phyloP scores from a whole-genome alignment of 2,797 vertebrate genomes.

The Chromobotia macracanthus region DNA sequence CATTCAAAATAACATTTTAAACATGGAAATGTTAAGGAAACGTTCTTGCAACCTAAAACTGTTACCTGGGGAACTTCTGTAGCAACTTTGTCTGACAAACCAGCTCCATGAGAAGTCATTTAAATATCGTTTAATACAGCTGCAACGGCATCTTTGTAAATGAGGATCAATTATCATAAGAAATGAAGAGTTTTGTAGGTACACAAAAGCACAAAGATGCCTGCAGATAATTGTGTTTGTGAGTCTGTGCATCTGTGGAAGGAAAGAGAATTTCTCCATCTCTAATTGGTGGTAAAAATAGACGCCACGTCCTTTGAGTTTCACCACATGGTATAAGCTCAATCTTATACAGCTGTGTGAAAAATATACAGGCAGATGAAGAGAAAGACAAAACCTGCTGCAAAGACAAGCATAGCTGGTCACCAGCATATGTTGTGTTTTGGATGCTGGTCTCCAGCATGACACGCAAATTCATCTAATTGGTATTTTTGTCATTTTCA shows the following conservation, averaged over 20 bases:
- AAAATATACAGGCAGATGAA: neutral
- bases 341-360: conserved; percentile 35
- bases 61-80: neutral
- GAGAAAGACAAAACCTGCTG: neutral
- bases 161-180: conserved; percentile 73
- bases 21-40: no score
- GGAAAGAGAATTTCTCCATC: conserved; percentile 47
- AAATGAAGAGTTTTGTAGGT: conserved; percentile 56
- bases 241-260: conserved; percentile 19
- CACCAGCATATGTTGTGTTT: neutral
- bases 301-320: conserved; percentile 22
- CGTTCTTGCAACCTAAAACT: no score
- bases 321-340: conserved; percentile 22
- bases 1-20: no score
- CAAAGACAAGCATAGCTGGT: neutral
- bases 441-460: neutral
- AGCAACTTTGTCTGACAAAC: conserved; percentile 18
- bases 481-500: neutral
- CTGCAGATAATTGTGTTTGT: conserved; percentile 52
- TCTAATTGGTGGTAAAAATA: conserved; percentile 73
- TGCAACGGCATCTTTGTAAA: conserved; percentile 67
- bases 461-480: neutral
- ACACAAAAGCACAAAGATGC: conserved; percentile 44
- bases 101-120: conserved; percentile 51
- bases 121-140: conserved; percentile 63